Base-by-base conservation (phyloP, 1,140 invertebrate genomes). In the Heliconius hermathena region DNA sequence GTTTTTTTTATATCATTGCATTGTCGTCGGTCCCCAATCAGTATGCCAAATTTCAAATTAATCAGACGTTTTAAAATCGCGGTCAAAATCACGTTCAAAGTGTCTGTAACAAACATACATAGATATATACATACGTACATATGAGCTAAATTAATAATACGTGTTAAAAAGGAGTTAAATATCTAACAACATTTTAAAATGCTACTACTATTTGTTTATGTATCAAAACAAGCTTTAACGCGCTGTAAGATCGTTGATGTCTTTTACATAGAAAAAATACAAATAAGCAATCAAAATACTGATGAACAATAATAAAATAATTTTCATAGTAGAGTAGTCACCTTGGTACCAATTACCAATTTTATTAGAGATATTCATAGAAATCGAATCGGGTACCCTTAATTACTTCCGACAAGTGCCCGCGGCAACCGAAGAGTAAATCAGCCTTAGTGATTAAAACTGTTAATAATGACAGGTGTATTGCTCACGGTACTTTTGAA, bases 381-480 rank as follows among this genome's bases (percentile, higher is more conserved):
- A 11, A 57, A 76, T 52, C 41, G 71, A 79, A 75, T 73, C 52
- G 72, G 71, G 72, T 77, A 81, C n/a, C 75, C 74, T 77, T 81
- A 81, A 81, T 81, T 72, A 81, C 72, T 29, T 36, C 72, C 71
- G 79, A 81, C 79, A 74, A 77, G 75, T 13, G 75, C 79, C 70
- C 38, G 76, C 76, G 76, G 80, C 80, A 36, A n/a, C 66, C 13
- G 9, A 38, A 66, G 46, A 46, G 71, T 81, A 78, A 81, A 76
- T 81, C 76, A 76, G 54, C 66, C 66, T 38, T 38, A 78, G 76
- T 78, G 76, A 81, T 81, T 81, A 78, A 81, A 78, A 76, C 76
- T 81, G 80, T 81, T 81, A 78, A 81, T 76, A 81, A 81, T 75
- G 80, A 81, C 80, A 81, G 76, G 20, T 81, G 74, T 70, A 70